These are phyloP conservation scores for Chrysomallon squamiferum DNA, from an alignment of 1,140 invertebrate genomes.

Conservation along the genomic window DNA sequence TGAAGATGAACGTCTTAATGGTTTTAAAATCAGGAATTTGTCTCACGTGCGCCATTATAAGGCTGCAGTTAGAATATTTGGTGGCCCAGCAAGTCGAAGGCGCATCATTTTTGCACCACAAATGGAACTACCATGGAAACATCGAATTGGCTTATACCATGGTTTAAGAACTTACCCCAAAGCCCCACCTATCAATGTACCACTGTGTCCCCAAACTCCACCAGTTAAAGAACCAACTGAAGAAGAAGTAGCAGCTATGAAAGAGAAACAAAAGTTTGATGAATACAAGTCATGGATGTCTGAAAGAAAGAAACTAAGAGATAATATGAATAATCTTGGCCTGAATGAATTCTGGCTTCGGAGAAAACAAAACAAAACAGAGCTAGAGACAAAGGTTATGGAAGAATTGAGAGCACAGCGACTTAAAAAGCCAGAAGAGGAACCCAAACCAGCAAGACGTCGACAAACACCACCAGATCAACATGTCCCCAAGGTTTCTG, in stretches of 20 bases:
- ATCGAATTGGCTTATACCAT: constrained; percentile 42
- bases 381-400: constrained; percentile 49
- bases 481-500: background rate
- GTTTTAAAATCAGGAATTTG: constrained; percentile 48
- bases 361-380: constrained; percentile 53
- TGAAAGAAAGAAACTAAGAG: constrained; percentile 49
- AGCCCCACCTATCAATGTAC: constrained; percentile 28
- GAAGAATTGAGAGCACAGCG: constrained; percentile 20
- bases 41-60: constrained; percentile 55
- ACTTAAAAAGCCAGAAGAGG: constrained; percentile 13
- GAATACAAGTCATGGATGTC: constrained; percentile 51
- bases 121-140: constrained; percentile 53
- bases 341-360: constrained; percentile 48
- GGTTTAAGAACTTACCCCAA: constrained; percentile 23
- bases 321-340: constrained; percentile 51
- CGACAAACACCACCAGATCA: background rate
- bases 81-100: constrained; percentile 50
- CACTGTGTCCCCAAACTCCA: constrained; percentile 24
- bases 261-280: constrained; percentile 35
- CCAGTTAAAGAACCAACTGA: constrained; percentile 22
- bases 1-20: constrained; percentile 43
- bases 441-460: background rate
- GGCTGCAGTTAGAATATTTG: constrained; percentile 58
- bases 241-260: constrained; percentile 27
- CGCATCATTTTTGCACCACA: constrained; percentile 49